Evolutionary conservation across 1,140 invertebrate species (phyloP).

Genomic region (Olivierus martensii): DNA sequence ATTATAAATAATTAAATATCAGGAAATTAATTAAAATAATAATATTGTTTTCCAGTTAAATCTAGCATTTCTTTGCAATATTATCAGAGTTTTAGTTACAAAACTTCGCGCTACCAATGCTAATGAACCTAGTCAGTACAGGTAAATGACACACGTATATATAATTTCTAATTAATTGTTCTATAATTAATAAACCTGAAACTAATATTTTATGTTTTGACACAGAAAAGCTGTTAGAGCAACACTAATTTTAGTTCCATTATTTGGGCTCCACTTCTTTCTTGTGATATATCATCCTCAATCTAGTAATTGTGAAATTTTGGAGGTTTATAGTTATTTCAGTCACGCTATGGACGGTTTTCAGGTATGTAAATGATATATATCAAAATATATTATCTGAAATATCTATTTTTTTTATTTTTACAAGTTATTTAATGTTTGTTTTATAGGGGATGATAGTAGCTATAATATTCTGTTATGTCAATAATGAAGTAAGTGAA

Average conservation of each 20-base stretch:
- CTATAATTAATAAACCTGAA: too few relatives aligned
- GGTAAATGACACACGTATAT: too few relatives aligned
- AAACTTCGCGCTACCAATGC: conserved; percentile 24
- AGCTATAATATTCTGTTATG: too few relatives aligned
- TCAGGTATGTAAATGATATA: conserved; percentile 21
- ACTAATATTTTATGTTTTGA: too few relatives aligned
- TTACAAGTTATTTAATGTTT: too few relatives aligned
- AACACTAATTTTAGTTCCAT: conserved; percentile 40
- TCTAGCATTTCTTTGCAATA: conserved; percentile 15
- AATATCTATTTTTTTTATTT: too few relatives aligned
- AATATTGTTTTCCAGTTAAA: conserved; percentile 20
- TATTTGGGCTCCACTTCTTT: conserved; percentile 44
- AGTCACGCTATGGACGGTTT: conserved; percentile 34
- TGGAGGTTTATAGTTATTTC: conserved; percentile 29
- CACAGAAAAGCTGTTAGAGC: conserved; percentile 41
- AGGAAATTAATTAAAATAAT: too few relatives aligned
- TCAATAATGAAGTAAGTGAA: too few relatives aligned
- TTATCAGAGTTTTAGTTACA: conserved; percentile 17
- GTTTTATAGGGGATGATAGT: too few relatives aligned
- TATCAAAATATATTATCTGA: too few relatives aligned
- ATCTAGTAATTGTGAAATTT: conserved; percentile 25
- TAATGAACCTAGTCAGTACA: conserved; percentile 41
- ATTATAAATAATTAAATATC: too few relatives aligned
- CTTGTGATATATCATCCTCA: conserved; percentile 37
- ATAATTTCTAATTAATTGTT: too few relatives aligned